Evolutionary conservation across 2,888 invertebrate species (phyloP).

Genomic region (Zygothrica quintamaculata): DNA sequence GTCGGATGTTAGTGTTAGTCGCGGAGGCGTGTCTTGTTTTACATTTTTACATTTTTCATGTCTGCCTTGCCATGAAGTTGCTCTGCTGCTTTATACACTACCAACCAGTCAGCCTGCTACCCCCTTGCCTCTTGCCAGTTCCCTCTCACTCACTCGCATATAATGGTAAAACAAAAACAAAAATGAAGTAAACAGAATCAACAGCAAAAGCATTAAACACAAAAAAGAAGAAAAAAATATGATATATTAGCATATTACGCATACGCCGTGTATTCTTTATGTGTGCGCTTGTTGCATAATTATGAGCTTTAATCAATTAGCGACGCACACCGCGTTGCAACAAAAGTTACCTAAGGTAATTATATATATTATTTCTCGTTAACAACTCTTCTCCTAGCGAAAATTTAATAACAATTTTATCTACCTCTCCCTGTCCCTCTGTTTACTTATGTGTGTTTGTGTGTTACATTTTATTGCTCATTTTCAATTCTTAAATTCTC

Average conservation of each 20-base stretch:
- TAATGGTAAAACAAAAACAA: neutral
- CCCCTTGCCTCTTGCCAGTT: neutral
- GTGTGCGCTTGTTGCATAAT: conserved; percentile 51
- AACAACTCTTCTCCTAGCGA: neutral
- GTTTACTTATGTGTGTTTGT: too few relatives aligned
- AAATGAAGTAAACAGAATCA: conserved; percentile 3
- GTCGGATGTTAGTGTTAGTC: conserved; percentile 35
- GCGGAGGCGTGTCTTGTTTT: conserved; percentile 58
- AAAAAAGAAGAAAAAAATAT: too few relatives aligned
- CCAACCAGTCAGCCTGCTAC: neutral
- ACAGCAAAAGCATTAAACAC: conserved; percentile 23
- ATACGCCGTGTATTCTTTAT: conserved; percentile 52
- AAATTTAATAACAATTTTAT: too few relatives aligned
- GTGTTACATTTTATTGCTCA: too few relatives aligned
- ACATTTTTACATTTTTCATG: conserved; percentile 70
- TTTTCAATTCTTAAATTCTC: too few relatives aligned
- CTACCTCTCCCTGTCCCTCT: too few relatives aligned
- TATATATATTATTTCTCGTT: conserved; percentile 1
- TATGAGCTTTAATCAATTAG: conserved; percentile 68
- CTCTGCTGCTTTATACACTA: conserved; percentile 3
- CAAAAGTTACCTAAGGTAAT: conserved; percentile 28
- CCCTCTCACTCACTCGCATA: neutral
- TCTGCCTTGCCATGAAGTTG: conserved; percentile 62
- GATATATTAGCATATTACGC: conserved; percentile 70
- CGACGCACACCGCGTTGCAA: conserved; percentile 43